Base-by-base conservation (phyloP, 1,140 invertebrate species). In the Camponotus vicinus region DNA sequence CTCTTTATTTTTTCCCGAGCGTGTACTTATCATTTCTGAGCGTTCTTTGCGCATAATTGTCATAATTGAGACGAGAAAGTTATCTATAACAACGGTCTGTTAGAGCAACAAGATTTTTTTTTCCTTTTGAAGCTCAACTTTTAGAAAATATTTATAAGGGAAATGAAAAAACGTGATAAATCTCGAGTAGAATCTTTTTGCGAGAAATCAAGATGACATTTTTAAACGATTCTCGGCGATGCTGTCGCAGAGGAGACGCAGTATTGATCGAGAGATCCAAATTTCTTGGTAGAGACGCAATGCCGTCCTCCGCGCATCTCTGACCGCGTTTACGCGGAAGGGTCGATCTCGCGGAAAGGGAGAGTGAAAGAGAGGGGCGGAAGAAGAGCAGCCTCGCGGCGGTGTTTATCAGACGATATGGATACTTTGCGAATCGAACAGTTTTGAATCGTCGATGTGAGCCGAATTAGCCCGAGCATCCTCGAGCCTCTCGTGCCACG, bases 381-480 rank as follows among this genome's bases (percentile, higher is more conserved):
- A 37, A 27, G 27, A 59, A 45, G 66, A 49, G 9, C 7, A 49
- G n/a, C 40, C 57, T 32, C 45, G 27, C 21, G n/a, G 67, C 9
- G 18, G 27, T 42, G 61, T 89, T 89, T 78, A 79, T 79, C 57
- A 61, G 57, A 21, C 61, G 52, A 77, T 85, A 27, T 63, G 80
- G 69, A 79, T 85, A 85, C 59, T 89, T 87, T 76, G 21, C 61
- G 67, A 88, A 90, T 91, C 89, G 89, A 90, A 88, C 80, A 90
- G 73, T 85, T 91, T 91, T 90, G 89, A 91, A 91, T 89, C 75
- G 42, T 55, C 89, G 89, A 88, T 78, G 49, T 45, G 61, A 66
- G 78, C 89, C 89, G 89, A 91, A 91, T 91, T 90, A 86, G 89
- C 42, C 89, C 89, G 89, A 91, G 45, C 21, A 42, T 9, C 40